Percentiles rank a stretch among this genome's conserved stretches.
Evolutionary conservation across 2,113 vertebrate species (phyloP).

Genomic region (Passer montanus): DNA sequence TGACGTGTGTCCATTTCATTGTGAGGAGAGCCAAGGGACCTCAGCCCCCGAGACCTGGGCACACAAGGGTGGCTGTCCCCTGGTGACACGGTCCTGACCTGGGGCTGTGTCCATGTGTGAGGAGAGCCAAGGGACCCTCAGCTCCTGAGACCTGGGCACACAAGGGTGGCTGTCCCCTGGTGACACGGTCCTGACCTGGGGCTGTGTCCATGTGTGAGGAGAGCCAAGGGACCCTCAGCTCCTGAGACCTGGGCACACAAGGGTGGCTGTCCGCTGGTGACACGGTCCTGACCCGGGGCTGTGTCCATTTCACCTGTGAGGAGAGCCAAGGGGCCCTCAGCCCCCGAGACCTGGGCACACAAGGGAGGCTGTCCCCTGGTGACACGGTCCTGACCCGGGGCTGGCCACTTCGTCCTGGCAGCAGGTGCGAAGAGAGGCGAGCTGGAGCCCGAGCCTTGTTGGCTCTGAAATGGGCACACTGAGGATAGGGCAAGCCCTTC

Average conservation of each 20-base stretch:
- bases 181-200: too few species aligned
- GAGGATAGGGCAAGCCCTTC: neutral
- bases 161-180: too few species aligned
- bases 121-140: too few species aligned
- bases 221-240: too few species aligned
- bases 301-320: accelerated
- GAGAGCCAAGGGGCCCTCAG: neutral
- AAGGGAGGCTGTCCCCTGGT: neutral
- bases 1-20: neutral
- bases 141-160: too few species aligned
- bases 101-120: too few species aligned
- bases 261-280: too few species aligned
- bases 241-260: too few species aligned
- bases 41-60: neutral
- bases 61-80: too few species aligned
- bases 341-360: accelerated
- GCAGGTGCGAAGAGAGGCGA: neutral
- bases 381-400: accelerated
- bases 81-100: too few species aligned
- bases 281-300: too few species aligned
- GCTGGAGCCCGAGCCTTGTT: neutral
- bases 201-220: too few species aligned
- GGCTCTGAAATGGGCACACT: neutral
- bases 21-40: neutral
- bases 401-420: neutral